Conservation (phyloP, 2,113 vertebrate genomes). For the Ploceus nigricollis region DNA sequence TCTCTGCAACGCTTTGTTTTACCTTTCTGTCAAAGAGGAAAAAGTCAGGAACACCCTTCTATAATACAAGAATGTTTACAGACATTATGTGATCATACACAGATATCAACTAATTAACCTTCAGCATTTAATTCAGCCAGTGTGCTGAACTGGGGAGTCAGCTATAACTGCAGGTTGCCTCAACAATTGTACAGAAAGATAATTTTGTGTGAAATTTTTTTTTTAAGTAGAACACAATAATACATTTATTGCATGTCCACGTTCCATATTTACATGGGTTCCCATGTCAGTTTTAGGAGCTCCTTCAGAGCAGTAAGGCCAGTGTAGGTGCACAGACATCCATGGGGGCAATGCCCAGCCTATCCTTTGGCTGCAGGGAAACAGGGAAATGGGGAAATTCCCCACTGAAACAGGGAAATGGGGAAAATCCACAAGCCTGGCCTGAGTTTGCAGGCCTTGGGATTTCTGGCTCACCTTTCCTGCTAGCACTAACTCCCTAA, state of each 20-base stretch:
- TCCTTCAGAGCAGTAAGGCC: neutral
- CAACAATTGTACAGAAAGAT: neutral
- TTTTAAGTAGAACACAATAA: neutral
- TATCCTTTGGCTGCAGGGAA: rapidly evolving
- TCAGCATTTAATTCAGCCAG: neutral
- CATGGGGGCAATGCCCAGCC: rapidly evolving
- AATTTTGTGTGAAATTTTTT: neutral
- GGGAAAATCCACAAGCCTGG: neutral
- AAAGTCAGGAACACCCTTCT: neutral
- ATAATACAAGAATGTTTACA: neutral
- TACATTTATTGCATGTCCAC: neutral
- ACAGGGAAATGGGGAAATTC: too few relatives aligned
- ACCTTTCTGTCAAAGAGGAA: neutral
- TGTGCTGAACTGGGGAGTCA: neutral
- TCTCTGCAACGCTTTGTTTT: neutral
- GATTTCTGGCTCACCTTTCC: neutral
- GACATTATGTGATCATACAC: neutral
- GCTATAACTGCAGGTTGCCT: neutral
- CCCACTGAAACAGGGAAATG: neutral
- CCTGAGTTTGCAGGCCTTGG: neutral
- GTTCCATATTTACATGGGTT: rapidly evolving
- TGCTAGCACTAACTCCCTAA: neutral
- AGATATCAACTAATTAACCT: neutral
- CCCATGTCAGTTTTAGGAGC: neutral
- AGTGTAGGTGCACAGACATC: neutral